These are phyloP conservation scores for Tupaia chinensis DNA, from an alignment of 2,113 vertebrate genomes.

Conservation along the genomic window DNA sequence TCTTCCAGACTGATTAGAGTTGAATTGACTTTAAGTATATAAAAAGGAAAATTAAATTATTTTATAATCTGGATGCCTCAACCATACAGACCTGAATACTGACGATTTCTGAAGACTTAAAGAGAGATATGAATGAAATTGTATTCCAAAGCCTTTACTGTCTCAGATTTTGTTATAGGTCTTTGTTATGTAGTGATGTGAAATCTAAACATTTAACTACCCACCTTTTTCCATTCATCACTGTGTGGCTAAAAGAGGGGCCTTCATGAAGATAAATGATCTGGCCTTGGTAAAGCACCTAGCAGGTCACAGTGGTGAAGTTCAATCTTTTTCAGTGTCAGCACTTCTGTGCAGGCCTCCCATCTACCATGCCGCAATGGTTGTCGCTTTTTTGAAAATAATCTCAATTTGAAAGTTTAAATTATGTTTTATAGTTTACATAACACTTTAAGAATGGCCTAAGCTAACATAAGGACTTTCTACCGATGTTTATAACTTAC, in stretches of 20 bases:
- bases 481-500: neutral
- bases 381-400: conserved; percentile 25
- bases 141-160: conserved; percentile 61
- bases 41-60: neutral
- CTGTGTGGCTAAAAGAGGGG: conserved; percentile 51
- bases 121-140: conserved; percentile 8
- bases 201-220: conserved; percentile 80
- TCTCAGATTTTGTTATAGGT: conserved; percentile 24
- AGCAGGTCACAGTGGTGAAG: neutral
- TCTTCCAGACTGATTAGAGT: conserved; percentile 4
- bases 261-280: conserved; percentile 63
- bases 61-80: neutral
- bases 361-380: neutral
- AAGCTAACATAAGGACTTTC: neutral
- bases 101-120: conserved; percentile 25
- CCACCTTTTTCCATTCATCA: conserved; percentile 68
- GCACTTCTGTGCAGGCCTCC: neutral
- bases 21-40: conserved; percentile 28
- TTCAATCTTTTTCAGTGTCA: neutral
- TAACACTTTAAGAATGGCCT: neutral
- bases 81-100: neutral
- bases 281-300: neutral
- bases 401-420: neutral
- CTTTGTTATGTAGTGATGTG: conserved; percentile 65
- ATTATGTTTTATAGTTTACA: conserved; percentile 2